Evolutionary conservation across 30 jellyfish, hydroid and myxozoan species (phyloP), one percentile per base, ranked within the genome.

Genomic region (Chrysaora quinquecirrha): DNA sequence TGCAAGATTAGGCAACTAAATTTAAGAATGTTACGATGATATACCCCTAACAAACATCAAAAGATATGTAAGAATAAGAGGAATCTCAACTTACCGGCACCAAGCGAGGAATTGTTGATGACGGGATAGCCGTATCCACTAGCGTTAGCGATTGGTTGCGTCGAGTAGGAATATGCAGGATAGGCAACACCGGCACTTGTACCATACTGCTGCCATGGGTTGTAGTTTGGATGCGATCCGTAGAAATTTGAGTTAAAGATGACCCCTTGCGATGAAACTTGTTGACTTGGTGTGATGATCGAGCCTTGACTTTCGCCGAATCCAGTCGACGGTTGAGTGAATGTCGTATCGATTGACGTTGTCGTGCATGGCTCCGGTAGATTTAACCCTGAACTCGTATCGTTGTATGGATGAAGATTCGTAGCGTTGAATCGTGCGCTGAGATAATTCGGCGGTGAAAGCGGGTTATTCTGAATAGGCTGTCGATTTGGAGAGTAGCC

Each of bases 331-430:
- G 71, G 90, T 67, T 80, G 90, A 50, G 90, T 34, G 68, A 80
- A 80, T 24, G 90, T 38, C 11, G 54, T 38, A 24, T 73, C 69
- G 32, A 63, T 81, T 32, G 69, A 33, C n/a, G 90, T 28, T 24
- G 90, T 80, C n/a, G 82, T 50, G 54, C 90, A 80, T 10, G 90
- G 90, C 54, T 80, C 90, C 30, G 90, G 90, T 10, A 80, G 73
- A 64, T 66, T 80, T 20, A 80, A 32, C 1, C 69, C 90, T 16
- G 83, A 7, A 34, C 70, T 48, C 21, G 82, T 23, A 1, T 68
- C 83, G 49, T 33, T 69, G 90, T 20, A 50, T 19, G 43, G 71
- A 65, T 76, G 76, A 28, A 80, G 71, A 28, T 60, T 48, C 54
- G 71, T 77, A 14, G 54, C 69, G 32, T 46, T 48, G 76, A 34